These are phyloP conservation scores for Cerceris ruficornis DNA, from an alignment of 2,888 invertebrate species.

Conservation along the genomic window DNA sequence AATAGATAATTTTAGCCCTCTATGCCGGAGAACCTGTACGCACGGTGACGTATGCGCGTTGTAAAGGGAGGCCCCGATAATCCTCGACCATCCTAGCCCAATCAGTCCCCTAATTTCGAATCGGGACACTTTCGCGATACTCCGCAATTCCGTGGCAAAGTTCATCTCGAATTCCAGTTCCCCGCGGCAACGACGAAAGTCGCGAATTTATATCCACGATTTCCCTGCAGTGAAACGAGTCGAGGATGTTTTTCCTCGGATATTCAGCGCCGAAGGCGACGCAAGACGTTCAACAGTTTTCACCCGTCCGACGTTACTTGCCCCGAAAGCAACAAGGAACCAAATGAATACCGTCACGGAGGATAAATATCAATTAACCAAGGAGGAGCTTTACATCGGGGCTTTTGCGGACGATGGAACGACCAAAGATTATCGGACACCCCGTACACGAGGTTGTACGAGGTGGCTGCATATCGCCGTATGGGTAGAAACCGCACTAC, in stretches of 20 bases:
- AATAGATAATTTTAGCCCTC: conserved; percentile 77
- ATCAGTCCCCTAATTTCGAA: conserved; percentile 30
- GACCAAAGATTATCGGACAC: conserved; percentile 60
- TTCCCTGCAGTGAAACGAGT: no score
- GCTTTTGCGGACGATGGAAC: conserved; percentile 12
- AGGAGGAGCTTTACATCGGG: conserved; percentile 22
- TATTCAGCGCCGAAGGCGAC: no score
- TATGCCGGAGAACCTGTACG: conserved; percentile 43
- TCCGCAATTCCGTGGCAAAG: conserved; percentile 9
- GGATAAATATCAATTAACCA: conserved; percentile 57
- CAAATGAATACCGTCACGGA: conserved; percentile 37
- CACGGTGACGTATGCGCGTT: conserved; percentile 60
- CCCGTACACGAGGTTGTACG: conserved; percentile 54
- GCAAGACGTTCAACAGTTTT: not conserved
- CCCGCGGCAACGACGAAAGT: not conserved
- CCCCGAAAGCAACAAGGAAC: not conserved
- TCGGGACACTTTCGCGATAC: not conserved
- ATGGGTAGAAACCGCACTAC: conserved; percentile 57
- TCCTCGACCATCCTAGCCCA: conserved; percentile 45
- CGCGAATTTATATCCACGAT: not conserved
- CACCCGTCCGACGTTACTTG: not conserved
- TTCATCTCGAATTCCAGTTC: not conserved
- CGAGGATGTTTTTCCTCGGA: not conserved
- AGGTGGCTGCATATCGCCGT: conserved; percentile 39
- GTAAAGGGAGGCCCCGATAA: conserved; percentile 54